Evolutionary conservation across 2,797 vertebrate species (phyloP).

Genomic region (Onychomys arenicola): DNA sequence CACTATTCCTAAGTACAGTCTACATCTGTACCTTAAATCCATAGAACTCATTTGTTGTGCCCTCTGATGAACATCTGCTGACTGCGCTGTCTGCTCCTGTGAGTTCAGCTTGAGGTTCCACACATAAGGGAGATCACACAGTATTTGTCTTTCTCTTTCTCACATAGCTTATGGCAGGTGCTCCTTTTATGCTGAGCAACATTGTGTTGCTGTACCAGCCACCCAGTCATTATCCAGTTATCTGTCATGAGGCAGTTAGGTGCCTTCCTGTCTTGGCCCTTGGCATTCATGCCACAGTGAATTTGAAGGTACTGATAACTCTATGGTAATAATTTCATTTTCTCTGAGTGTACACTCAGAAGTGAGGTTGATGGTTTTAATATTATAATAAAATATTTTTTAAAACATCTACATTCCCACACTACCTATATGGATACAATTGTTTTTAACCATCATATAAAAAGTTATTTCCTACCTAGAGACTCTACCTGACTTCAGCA

Average conservation of each 20-base stretch:
- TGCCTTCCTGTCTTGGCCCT: neutral
- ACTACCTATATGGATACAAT: neutral
- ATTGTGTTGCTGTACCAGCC: neutral
- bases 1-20: neutral
- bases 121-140: neutral
- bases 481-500: constrained; percentile 19
- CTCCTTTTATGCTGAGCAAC: neutral
- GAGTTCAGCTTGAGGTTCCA: neutral
- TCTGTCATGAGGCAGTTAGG: neutral
- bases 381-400: neutral
- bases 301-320: neutral
- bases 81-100: neutral
- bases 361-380: neutral
- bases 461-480: constrained; percentile 36
- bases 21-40: neutral
- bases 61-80: neutral
- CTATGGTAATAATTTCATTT: neutral
- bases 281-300: neutral
- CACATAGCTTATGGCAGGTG: neutral
- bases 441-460: constrained; percentile 60
- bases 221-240: neutral
- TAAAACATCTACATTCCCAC: neutral
- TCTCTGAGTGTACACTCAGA: neutral
- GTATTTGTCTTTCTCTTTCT: neutral
- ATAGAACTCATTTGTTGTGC: neutral